Conservation (phyloP, 2,113 vertebrate genomes). For the Phasianus colchicus region DNA sequence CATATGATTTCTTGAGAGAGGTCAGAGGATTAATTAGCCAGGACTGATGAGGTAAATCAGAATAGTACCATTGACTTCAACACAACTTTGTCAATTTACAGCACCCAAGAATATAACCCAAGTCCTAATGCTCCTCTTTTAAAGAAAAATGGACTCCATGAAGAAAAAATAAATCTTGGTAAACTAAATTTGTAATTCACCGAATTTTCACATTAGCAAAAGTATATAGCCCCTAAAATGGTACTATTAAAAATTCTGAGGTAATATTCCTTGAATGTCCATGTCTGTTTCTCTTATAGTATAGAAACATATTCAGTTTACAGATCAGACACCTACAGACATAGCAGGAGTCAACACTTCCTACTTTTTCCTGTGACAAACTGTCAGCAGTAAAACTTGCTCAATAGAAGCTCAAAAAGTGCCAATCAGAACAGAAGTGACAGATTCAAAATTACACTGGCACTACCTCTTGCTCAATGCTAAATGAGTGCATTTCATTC, state of each 20-base stretch:
- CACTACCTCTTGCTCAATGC: conserved; percentile 18
- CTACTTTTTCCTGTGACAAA: conserved; percentile 18
- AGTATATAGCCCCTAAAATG: background rate
- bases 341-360: background rate
- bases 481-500: conserved; percentile 36
- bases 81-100: background rate
- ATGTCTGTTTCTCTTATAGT: background rate
- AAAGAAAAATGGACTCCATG: background rate
- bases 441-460: conserved; percentile 58
- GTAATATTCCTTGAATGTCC: background rate
- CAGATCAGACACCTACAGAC: conserved; percentile 1
- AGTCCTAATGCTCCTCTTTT: background rate
- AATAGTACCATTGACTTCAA: background rate
- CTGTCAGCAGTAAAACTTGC: conserved; percentile 18
- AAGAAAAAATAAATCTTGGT: background rate
- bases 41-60: background rate
- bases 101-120: background rate
- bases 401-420: conserved; percentile 26
- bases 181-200: background rate
- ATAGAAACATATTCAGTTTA: background rate
- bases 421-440: conserved; percentile 43
- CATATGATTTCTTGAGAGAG: background rate
- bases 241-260: background rate
- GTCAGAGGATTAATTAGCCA: background rate
- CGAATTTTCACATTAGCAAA: background rate